Evolutionary conservation across 2,888 invertebrate species (phyloP).

Genomic region (Gari tellinella): DNA sequence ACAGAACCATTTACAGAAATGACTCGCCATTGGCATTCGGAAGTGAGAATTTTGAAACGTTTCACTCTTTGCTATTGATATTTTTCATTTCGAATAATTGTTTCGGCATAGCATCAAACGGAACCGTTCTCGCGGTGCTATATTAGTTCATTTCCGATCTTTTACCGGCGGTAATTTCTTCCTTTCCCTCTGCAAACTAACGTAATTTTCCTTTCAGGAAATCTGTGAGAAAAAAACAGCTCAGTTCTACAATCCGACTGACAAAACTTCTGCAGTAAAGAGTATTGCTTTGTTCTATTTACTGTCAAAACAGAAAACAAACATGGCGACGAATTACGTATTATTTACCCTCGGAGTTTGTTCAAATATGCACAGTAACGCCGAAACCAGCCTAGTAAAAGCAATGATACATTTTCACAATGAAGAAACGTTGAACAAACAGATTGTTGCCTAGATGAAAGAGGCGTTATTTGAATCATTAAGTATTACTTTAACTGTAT

Average conservation of each 20-base stretch:
- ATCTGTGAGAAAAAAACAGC: constrained; percentile 40
- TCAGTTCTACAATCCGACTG: background rate
- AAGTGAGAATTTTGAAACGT: too few relatives aligned
- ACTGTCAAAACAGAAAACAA: constrained; percentile 50
- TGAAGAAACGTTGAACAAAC: background rate
- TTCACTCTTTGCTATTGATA: too few relatives aligned
- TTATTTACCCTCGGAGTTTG: constrained; percentile 22
- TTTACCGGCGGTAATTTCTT: constrained; percentile 2
- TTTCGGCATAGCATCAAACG: too few relatives aligned
- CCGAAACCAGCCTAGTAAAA: background rate
- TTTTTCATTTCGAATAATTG: too few relatives aligned
- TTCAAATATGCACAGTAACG: constrained; percentile 24
- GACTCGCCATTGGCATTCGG: too few relatives aligned
- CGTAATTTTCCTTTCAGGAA: constrained; percentile 16
- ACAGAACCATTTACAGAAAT: too few relatives aligned
- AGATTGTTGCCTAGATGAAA: background rate
- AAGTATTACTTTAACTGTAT: too few relatives aligned
- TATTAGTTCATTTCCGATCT: constrained; percentile 26
- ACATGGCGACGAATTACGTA: constrained; percentile 25
- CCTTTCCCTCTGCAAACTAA: constrained; percentile 39
- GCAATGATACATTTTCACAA: background rate
- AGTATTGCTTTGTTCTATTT: constrained; percentile 41
- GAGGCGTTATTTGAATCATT: background rate
- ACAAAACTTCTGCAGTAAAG: constrained; percentile 8
- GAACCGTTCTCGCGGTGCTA: too few relatives aligned